Base-by-base conservation (phyloP, 2,888 invertebrate genomes). In the Agrotis puta region DNA sequence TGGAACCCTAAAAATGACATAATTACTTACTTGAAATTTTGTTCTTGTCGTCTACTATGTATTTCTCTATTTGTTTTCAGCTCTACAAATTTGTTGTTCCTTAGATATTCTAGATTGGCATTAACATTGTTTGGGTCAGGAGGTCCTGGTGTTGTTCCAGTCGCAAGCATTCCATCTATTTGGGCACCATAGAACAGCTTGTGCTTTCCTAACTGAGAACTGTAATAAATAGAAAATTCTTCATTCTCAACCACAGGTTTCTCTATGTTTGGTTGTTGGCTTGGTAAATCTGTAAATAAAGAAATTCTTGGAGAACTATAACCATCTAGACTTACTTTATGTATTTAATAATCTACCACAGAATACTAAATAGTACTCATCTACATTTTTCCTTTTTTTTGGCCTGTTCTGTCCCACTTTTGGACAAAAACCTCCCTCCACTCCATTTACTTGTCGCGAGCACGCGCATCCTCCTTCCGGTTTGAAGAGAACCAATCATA, bases 241-340 rank as follows among this genome's bases (percentile, higher is more conserved):
- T 88, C 90, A 85, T 90, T 90, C 84, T 90, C 90, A 71, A 88
- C 67, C 4, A 90, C 88, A 45, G 90, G 86, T 58, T 78, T 86
- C 5, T 86, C 66, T 50, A 85, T 82, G 61, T 87, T 69, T 22
- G 88, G 89, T 64, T 58, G 47, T 20, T 64, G 63, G 48, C 58
- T 68, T 53, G 90, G 88, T 39, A 59, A 61, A 77, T 90, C 90
- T 90, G 82, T 9, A 86, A 86, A 56, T 53, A 24, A 63, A 24
- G 0, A 27, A 22, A 43, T 27, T 13, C 20, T 43, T 33, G 6
- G 3, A 27, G 14, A 33, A 7, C 53, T 9, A n/a, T 11, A 39
- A 39, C 11, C 2, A 39, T 39, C 39, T 39, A 39, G 39, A 9
- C 2, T 11, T 39, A 39, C 39, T 39, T 9, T 11, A 9, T 9